Evolutionary conservation across 2,797 vertebrate species (phyloP).

Genomic region (Melopsittacus undulatus): DNA sequence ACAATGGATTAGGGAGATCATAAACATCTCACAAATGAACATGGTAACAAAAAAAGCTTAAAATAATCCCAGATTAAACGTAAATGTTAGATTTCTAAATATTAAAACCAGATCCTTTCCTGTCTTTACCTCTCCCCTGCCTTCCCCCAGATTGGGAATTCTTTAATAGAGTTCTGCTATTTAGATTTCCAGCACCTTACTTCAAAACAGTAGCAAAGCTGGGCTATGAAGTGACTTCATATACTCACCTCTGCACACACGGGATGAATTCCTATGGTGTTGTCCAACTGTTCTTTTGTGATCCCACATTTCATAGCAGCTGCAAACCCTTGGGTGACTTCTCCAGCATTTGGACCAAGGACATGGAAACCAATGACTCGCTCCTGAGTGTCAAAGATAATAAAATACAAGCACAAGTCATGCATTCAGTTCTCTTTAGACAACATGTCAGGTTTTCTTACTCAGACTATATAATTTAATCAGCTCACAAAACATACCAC

Average conservation of each 20-base stretch:
- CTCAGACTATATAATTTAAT: neutral
- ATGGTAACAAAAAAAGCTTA: neutral
- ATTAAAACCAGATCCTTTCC: neutral
- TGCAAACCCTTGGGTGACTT: conserved; percentile 85
- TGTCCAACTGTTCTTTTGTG: conserved; percentile 82
- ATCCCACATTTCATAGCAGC: conserved; percentile 83
- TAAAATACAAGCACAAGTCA: neutral
- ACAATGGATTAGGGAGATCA: neutral
- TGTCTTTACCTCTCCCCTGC: neutral
- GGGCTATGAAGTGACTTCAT: neutral
- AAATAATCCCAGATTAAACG: neutral
- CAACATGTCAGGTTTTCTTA: neutral
- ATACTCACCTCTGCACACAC: conserved; percentile 85
- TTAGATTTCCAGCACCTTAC: neutral
- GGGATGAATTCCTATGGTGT: conserved; percentile 81
- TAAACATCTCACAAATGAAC: neutral
- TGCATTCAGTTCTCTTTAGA: neutral
- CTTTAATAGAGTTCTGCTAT: neutral
- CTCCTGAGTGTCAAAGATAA: conserved; percentile 72
- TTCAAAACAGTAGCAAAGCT: neutral
- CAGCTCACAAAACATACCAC: neutral
- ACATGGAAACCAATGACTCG: conserved; percentile 85
- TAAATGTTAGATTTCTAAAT: neutral
- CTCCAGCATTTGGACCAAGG: conserved; percentile 84
- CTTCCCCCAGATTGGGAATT: neutral